Percentiles rank a stretch among this genome's conserved stretches.
These are phyloP conservation scores for Aphis craccivora DNA, from an alignment of 1,140 invertebrate genomes.

Conservation along the genomic window DNA sequence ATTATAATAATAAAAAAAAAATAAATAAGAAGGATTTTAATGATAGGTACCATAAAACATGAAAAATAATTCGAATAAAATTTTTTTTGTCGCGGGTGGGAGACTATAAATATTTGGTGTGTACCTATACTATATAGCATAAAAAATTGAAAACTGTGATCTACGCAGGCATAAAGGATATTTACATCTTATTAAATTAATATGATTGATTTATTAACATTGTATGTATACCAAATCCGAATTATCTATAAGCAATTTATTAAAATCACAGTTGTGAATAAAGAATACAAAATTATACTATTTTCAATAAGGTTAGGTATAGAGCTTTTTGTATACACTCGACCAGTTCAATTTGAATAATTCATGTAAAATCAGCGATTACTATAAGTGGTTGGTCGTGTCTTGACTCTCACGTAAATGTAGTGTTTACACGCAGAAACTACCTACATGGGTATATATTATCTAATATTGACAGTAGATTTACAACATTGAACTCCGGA, in stretches of 20 bases:
- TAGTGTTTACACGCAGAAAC: background rate
- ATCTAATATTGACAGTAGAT: background rate
- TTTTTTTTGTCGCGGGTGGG: no score
- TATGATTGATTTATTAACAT: background rate
- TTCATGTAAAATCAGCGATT: background rate
- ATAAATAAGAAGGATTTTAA: no score
- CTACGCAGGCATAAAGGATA: background rate
- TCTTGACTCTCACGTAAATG: background rate
- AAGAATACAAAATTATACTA: background rate
- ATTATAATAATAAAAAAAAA: no score
- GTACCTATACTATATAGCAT: no score
- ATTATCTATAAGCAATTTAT: background rate
- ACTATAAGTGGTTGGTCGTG: constrained; percentile 7
- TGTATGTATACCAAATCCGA: background rate
- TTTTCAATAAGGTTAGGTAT: background rate
- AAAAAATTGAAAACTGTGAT: background rate
- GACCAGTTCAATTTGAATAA: constrained; percentile 40
- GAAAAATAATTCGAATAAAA: background rate
- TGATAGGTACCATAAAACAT: no score
- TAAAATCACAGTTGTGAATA: background rate
- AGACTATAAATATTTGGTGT: no score
- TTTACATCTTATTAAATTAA: background rate
- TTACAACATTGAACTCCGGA: background rate
- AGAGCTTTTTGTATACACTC: background rate
- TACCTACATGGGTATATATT: background rate